These are phyloP conservation scores for Cynaeus angustus DNA, from an alignment of 2,888 invertebrate species.

Conservation along the genomic window DNA sequence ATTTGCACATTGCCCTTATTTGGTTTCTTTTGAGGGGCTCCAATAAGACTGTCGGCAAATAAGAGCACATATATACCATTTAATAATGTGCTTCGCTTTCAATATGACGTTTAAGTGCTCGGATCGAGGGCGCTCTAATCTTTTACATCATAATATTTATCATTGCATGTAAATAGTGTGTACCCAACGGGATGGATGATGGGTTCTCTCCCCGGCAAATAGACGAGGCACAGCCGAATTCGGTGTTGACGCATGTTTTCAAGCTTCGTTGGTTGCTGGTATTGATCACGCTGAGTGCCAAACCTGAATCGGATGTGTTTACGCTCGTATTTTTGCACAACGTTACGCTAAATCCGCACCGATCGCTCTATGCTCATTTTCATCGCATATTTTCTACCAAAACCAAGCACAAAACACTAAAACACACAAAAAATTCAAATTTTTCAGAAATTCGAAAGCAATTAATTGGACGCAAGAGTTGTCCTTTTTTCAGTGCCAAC, in stretches of 20 bases:
- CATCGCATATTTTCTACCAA: constrained; percentile 34
- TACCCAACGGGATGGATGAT: constrained; percentile 69
- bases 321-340: constrained; percentile 55
- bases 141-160: constrained; percentile 69
- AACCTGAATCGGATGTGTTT: constrained; percentile 63
- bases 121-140: constrained; percentile 61
- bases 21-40: constrained; percentile 50
- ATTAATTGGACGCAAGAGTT: too few species aligned
- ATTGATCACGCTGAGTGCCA: constrained; percentile 72
- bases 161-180: constrained; percentile 70
- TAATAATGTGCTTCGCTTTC: constrained; percentile 62
- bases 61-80: constrained; percentile 57
- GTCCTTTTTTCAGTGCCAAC: too few species aligned
- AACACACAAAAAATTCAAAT: background rate
- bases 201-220: constrained; percentile 50
- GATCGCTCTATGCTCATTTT: constrained; percentile 47
- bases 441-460: too few species aligned
- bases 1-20: constrained; percentile 52
- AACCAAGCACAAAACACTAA: too few species aligned
- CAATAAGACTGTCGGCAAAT: constrained; percentile 46
- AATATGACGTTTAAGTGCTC: constrained; percentile 64
- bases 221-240: constrained; percentile 51
- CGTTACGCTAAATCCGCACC: constrained; percentile 49
- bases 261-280: constrained; percentile 75
- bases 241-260: constrained; percentile 78